Base-by-base conservation (phyloP, 2,113 vertebrate genomes). In the Aspiorhynchus laticeps region DNA sequence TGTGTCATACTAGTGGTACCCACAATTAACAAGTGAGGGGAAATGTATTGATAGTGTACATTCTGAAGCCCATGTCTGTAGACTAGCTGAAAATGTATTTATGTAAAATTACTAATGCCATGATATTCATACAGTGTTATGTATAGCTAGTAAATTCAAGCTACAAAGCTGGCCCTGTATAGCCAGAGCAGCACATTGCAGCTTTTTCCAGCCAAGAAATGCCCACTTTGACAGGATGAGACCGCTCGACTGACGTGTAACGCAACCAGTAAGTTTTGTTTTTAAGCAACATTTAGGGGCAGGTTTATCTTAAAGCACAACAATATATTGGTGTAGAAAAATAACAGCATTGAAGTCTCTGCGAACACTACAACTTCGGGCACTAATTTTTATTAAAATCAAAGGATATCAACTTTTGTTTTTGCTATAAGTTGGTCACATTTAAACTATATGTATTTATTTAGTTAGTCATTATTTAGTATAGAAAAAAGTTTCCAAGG, bases 1-100 rank as follows among this genome's bases (percentile, higher is more conserved):
- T 71, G 63, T 83, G 80, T 71, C 80, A 48, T 51, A 71, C 80
- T 71, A 43, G 63, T 36, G 63, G 41, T 33, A 65, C 46, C 21
- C 28, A 3, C 43, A 83, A 69, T 83, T 83, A 83, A 71, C 63
- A 71, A 83, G 17, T 15, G 7, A 67, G 2, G 28, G 38, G 7
- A 48, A 67, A 82, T 82, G 33, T 31, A 81, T 26, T 65, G 56
- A 81, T 65, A 76, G 38, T 21, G 15, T 26, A 6, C 7, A 11
- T 65, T 26, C 59, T 63, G 6, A 63, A 63, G 36, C 21, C 56
- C 21, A 38, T 33, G 56, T n/a, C 24, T 61, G 56, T 10, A 61
- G 46, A 26, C 26, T 21, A 14, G 36, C 6, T n/a, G 79, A 43
- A 63, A 63, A n/a, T 61, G 26, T n/a, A 43, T 53, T 53, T 33